A percentile compares a stretch with the other conserved stretches of the same genome.
Conservation (phyloP, 2,797 vertebrate species). For the Sebastes matsubarae region DNA sequence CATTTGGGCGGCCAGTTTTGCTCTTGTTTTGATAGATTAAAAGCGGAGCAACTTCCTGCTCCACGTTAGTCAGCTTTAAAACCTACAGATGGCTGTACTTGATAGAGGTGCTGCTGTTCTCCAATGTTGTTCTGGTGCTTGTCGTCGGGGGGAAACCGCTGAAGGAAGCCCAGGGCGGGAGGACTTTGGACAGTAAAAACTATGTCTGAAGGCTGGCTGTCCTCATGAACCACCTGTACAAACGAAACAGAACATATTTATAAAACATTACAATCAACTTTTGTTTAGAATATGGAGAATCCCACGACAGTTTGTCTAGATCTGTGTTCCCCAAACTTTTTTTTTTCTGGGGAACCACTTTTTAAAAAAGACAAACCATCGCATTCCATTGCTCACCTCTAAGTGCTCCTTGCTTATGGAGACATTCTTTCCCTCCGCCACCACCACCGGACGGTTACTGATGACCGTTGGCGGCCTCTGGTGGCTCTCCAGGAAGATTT, state of each 20-base stretch:
- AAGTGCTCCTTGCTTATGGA: slow-evolving; percentile 83
- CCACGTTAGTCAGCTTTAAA: neutral
- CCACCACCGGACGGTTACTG: slow-evolving; percentile 80
- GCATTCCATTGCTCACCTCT: slow-evolving; percentile 74
- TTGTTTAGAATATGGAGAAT: neutral
- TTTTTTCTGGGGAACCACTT: no score
- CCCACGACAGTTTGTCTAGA: neutral
- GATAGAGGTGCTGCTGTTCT: slow-evolving; percentile 38
- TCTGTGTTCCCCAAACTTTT: no score
- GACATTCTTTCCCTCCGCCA: slow-evolving; percentile 87
- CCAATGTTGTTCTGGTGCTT: slow-evolving; percentile 14
- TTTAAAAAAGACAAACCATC: no score
- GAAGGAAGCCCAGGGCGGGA: slow-evolving; percentile 83
- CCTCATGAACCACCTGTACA: slow-evolving; percentile 86
- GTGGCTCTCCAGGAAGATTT: slow-evolving; percentile 85
- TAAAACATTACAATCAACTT: no score
- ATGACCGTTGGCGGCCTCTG: slow-evolving; percentile 78
- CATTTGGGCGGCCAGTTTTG: neutral
- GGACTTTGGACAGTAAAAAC: slow-evolving; percentile 79
- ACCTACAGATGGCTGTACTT: slow-evolving; percentile 26
- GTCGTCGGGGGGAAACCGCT: slow-evolving; percentile 60
- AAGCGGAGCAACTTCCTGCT: neutral
- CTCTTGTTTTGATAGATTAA: neutral
- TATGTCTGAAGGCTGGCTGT: slow-evolving; percentile 85
- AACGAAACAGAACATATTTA: neutral